Evolutionary conservation across 2,113 vertebrate species (phyloP).

Genomic region (Malurus elegans): DNA sequence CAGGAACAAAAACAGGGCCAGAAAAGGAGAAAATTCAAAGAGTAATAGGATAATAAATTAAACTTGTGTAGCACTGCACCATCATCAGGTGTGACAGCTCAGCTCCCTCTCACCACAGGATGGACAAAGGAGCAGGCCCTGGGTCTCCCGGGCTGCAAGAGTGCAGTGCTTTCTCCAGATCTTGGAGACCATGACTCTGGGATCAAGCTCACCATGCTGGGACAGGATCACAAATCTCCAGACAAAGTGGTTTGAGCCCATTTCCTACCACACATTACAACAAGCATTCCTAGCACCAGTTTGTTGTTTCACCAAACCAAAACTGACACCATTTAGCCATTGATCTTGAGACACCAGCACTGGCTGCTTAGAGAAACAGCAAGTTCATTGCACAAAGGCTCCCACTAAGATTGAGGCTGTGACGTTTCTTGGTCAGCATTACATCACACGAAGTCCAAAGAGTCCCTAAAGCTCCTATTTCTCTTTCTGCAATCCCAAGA

Average conservation of each 20-base stretch:
- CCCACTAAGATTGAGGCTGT: not conserved
- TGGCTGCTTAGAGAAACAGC: not conserved
- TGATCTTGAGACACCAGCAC: not conserved
- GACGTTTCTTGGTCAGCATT: not conserved
- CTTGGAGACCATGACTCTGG: not conserved
- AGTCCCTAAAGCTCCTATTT: not conserved
- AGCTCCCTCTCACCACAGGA: not conserved
- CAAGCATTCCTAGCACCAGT: not conserved
- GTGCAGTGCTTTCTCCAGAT: not conserved
- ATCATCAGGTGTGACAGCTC: not conserved
- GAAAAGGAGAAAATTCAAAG: not conserved
- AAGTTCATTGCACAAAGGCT: not conserved
- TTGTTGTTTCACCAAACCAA: not conserved
- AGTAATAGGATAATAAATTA: not conserved
- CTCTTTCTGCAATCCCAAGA: not conserved
- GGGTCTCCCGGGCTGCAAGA: not conserved
- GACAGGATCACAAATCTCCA: not conserved
- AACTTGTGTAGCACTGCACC: fast-evolving
- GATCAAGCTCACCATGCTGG: fast-evolving
- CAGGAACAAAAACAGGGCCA: not conserved
- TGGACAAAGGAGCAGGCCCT: not conserved
- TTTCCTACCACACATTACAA: not conserved
- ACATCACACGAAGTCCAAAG: no score
- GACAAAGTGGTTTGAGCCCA: not conserved
- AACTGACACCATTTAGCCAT: not conserved